Evolutionary conservation across 64 coral and sea anemone genomes (phyloP), one percentile per base, ranked within the genome.

Genomic region (Trachythela sp.): DNA sequence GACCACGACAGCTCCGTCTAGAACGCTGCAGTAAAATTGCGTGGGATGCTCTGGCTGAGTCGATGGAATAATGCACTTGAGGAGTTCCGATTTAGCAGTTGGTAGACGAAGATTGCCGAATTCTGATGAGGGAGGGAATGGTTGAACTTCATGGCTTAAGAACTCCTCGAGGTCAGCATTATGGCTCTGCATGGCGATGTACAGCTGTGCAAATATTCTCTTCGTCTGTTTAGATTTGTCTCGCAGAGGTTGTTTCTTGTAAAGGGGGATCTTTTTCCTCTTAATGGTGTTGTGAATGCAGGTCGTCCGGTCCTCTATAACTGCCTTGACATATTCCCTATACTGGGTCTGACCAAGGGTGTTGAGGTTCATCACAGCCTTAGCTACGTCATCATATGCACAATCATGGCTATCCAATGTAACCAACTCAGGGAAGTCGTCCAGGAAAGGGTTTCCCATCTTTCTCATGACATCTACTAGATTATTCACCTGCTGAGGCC

Each of bases 51-150:
- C 71, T 11, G 71, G 70, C 76, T 89, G 88, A 10, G 11, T 15
- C n/a, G 87, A 39, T 9, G 13, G 54, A 72, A 70, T 72, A 39
- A 94, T 84, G 42, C 93, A 94, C 76, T 77, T 88, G 9, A 94
- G 26, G 17, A 94, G 85, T 3, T 89, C 77, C 4, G 89, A 91
- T 52, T 88, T 94, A 1, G 17, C 48, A 58, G 84, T 90, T 54
- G 88, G 92, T 4, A 94, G 36, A 35, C 86, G 83, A 86, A 94
- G 93, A 40, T 89, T 91, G 15, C 93, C 93, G 70, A 89, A 94
- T 70, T 94, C 86, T 43, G 93, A 94, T 24, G 86, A 91, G 3
- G 87, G 86, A 5, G 90, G 90, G 26, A 89, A 94, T 29, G 60
- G 41, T 36, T 91, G 76, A n/a, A 90, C 88, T 43, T 95, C 54